These are phyloP conservation scores for Eurypyga helias DNA, from an alignment of 2,113 vertebrate species.

Conservation along the genomic window DNA sequence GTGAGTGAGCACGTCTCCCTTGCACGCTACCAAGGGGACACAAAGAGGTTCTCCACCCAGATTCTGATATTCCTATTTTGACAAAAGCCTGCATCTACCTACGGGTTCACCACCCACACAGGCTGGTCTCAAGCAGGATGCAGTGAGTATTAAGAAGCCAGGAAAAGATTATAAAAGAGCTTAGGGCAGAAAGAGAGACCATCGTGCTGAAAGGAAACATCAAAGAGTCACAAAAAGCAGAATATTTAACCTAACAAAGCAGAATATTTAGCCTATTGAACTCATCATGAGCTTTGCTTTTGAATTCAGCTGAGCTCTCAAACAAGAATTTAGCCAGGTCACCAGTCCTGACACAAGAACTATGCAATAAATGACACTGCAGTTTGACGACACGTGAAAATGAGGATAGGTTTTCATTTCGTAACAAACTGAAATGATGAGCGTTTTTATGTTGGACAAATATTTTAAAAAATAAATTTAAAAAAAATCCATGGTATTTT, in stretches of 20 bases:
- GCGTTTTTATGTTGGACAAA: neutral
- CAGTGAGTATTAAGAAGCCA: neutral
- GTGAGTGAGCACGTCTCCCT: neutral
- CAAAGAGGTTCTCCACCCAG: neutral
- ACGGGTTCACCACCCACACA: neutral
- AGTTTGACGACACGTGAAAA: neutral
- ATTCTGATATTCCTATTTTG: no score
- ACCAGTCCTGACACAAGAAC: neutral
- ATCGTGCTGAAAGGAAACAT: neutral
- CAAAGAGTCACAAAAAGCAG: neutral
- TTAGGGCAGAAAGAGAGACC: neutral
- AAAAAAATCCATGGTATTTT: neutral
- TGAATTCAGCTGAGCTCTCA: neutral
- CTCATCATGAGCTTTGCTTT: neutral
- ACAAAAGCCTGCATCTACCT: neutral
- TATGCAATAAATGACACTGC: neutral
- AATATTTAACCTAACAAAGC: neutral
- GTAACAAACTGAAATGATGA: neutral
- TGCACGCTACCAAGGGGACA: rapidly evolving
- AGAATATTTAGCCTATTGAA: neutral
- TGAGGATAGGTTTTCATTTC: neutral
- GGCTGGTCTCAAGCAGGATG: neutral
- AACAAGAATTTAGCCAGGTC: neutral
- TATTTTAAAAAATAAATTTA: neutral
- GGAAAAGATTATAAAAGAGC: neutral